Conservation (phyloP, 2,113 vertebrate genomes). For the Paedocypris sp. region DNA sequence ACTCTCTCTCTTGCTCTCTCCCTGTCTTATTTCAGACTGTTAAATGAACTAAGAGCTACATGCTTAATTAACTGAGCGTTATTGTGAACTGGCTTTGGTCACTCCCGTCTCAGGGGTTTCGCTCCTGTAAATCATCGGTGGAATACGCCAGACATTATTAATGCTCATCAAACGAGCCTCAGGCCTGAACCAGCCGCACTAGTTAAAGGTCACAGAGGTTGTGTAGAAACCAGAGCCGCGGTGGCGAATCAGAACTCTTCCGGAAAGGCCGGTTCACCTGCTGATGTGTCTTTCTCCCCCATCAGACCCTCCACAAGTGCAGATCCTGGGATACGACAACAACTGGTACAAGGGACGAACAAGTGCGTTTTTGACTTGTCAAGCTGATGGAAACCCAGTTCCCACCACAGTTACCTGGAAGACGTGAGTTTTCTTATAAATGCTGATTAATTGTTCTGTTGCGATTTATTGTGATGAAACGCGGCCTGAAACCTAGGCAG, state of each 20-base stretch:
- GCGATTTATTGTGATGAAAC: too few relatives aligned
- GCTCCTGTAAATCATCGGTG: neutral
- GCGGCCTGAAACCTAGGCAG: too few relatives aligned
- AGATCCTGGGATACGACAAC: conserved; percentile 70
- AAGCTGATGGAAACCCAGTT: conserved; percentile 62
- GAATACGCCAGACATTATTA: neutral
- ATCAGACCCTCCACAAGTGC: conserved; percentile 65
- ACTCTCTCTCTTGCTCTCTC: too few relatives aligned
- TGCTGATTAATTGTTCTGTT: neutral
- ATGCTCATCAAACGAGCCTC: neutral
- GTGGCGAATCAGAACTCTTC: neutral
- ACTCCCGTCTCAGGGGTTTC: neutral
- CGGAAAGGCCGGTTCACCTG: neutral
- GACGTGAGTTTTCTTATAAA: conserved; percentile 13
- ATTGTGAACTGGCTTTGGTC: neutral
- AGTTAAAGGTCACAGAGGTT: neutral
- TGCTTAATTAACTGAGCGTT: conserved; percentile 1
- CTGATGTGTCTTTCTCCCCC: neutral
- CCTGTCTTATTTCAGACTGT: too few relatives aligned
- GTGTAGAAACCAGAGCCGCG: neutral
- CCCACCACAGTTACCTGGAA: conserved; percentile 52
- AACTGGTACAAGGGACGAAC: conserved; percentile 77
- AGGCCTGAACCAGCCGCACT: neutral
- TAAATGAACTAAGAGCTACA: neutral
- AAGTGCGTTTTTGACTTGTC: conserved; percentile 64